phyloP scores from a whole-genome alignment of 2,797 vertebrate genomes.

The Carapus acus region DNA sequence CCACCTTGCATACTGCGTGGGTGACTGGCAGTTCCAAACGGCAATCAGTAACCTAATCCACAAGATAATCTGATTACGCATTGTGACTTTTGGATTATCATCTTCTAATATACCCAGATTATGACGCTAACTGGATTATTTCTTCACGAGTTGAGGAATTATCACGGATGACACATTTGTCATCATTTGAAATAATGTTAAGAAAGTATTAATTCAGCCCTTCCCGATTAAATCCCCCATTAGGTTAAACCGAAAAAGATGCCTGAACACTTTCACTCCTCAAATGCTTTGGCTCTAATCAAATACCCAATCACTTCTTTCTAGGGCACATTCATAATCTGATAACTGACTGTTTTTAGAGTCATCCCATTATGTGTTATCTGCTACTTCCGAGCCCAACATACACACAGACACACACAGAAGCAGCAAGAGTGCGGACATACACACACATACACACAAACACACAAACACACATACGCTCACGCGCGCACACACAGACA shows the following conservation, averaged over 20 bases:
- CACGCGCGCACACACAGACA: background rate
- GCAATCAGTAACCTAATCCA: conserved; percentile 50
- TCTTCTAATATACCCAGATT: conserved; percentile 49
- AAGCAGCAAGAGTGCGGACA: background rate
- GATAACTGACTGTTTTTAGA: conserved; percentile 60
- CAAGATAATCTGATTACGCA: conserved; percentile 63
- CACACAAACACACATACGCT: background rate
- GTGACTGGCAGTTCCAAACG: conserved; percentile 44
- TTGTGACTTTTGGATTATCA: conserved; percentile 58
- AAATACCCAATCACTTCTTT: conserved; percentile 42
- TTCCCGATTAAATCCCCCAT: conserved; percentile 16
- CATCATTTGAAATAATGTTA: background rate
- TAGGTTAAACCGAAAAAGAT: conserved; percentile 8
- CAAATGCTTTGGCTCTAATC: conserved; percentile 29
- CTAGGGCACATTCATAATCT: conserved; percentile 43
- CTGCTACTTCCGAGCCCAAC: conserved; percentile 58
- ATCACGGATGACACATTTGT: conserved; percentile 11
- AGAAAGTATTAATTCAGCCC: conserved; percentile 7
- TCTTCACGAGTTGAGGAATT: conserved; percentile 37
- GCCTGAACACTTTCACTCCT: conserved; percentile 5
- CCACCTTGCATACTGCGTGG: conserved; percentile 14
- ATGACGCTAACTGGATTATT: conserved; percentile 59
- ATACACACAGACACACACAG: background rate
- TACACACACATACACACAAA: background rate
- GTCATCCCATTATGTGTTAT: conserved; percentile 67